Conservation (phyloP, 2,797 vertebrate species). For the Xyrichtys novacula region DNA sequence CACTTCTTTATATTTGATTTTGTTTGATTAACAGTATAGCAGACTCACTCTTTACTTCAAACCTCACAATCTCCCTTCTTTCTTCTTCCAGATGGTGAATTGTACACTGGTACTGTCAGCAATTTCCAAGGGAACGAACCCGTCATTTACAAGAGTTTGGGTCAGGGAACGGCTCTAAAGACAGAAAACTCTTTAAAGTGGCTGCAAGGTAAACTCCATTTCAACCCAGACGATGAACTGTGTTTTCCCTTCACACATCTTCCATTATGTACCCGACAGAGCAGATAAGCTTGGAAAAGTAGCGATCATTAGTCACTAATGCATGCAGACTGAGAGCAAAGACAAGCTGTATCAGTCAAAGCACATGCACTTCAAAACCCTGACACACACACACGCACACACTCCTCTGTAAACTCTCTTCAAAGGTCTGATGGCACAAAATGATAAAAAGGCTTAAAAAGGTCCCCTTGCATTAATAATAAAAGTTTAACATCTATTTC, state of each 20-base stretch:
- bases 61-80: not conserved
- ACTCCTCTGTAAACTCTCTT: conserved; percentile 15
- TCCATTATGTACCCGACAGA: conserved; percentile 44
- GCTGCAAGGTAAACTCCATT: conserved; percentile 89
- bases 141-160: conserved; percentile 93
- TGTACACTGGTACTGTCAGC: conserved; percentile 94
- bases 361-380: conserved; percentile 73
- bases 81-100: conserved; percentile 87
- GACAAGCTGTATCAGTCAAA: conserved; percentile 58
- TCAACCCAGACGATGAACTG: conserved; percentile 9
- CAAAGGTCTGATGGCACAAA: conserved; percentile 6
- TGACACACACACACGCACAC: not conserved
- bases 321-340: conserved; percentile 43
- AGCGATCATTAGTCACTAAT: conserved; percentile 69
- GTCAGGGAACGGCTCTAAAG: conserved; percentile 90
- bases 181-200: conserved; percentile 96
- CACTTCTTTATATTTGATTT: conserved; percentile 7
- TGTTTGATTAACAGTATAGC: conserved; percentile 26
- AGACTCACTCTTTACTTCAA: conserved; percentile 4
- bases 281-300: conserved; percentile 61
- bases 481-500: conserved; percentile 10
- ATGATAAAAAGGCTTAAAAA: not conserved
- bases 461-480: not conserved
- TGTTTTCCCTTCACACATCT: conserved; percentile 21
- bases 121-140: conserved; percentile 98